Evolutionary conservation across 2,888 invertebrate species (phyloP), one percentile per base, ranked within the genome.

Genomic region (Fragum whitleyi): DNA sequence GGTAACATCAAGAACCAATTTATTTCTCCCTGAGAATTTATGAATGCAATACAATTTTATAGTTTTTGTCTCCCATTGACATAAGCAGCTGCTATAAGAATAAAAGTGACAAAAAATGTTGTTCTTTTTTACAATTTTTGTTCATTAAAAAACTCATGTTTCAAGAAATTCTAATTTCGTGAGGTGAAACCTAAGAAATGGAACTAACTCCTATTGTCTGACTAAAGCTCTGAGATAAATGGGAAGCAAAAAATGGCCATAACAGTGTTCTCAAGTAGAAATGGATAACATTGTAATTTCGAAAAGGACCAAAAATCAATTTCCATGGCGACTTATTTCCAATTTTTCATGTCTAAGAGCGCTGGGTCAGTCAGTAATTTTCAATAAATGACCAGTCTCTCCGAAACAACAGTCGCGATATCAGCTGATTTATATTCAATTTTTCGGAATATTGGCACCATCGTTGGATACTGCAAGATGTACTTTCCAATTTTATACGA

Each of bases 371-470:
- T 53, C 69, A 28, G 69, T 53, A 69, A 53, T 69, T 53, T 53
- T 69, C 69, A 69, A 53, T 69, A 51, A 53, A 69, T 69, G 51
- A 69, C 69, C 69, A 69, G 7, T 26, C 69, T 53, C 29, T 23
- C 14, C 1, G 53, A 51, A 69, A 51, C 39, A 65, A 65, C 42
- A 42, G 65, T 42, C 19, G 23, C 42, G 36, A 6, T 39, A 42
- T 14, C 16, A 36, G 42, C 65, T 65, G 65, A 65, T 42, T 65
- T 65, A 65, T 65, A 42, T 65, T 65, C 23, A 23, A 65, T 42
- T 65, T n/a, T 39, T 23, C 7, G 65, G 42, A 65, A 36, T 61
- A 29, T 32, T 61, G 61, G 61, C 61, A 61, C 61, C 61, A 32
- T 9, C 14, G 14, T 16, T 16, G 19, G 47, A 47, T 36, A n/a